Evolutionary conservation across 2,888 invertebrate species (phyloP).

Genomic region (Aspidapion aeneum): DNA sequence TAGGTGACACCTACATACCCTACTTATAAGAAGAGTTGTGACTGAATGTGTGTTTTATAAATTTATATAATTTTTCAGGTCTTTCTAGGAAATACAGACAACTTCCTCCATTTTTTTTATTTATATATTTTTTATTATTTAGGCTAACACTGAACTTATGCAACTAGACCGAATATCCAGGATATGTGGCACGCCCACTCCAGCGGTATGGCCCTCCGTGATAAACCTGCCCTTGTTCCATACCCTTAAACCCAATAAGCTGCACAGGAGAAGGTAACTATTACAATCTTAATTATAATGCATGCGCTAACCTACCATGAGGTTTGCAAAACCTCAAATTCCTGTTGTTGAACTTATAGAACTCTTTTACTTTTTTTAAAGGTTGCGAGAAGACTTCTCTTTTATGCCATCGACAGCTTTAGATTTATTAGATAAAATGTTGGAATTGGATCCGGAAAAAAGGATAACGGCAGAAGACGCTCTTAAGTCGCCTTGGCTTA

Average conservation of each 20-base stretch:
- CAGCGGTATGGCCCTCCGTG: constrained; percentile 96
- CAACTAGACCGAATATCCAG: constrained; percentile 93
- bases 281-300: too few species aligned
- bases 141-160: constrained; percentile 90
- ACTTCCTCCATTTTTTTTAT: too few species aligned
- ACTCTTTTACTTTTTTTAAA: background rate
- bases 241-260: constrained; percentile 86
- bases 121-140: constrained; percentile 37
- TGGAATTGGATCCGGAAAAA: constrained; percentile 92
- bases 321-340: too few species aligned
- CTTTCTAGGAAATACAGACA: too few species aligned
- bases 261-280: constrained; percentile 73
- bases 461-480: constrained; percentile 94
- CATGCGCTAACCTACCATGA: too few species aligned
- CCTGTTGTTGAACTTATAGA: too few species aligned
- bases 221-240: constrained; percentile 90
- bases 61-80: too few species aligned
- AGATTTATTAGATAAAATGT: constrained; percentile 91
- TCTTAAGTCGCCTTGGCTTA: constrained; percentile 87
- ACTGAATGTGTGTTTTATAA: too few species aligned
- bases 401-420: constrained; percentile 88
- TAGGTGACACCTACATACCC: too few species aligned
- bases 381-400: constrained; percentile 86
- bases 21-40: too few species aligned
- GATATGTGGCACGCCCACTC: constrained; percentile 93